Conservation (phyloP, 2,113 vertebrate species). For the Lepidiolamprologus cunningtoni region DNA sequence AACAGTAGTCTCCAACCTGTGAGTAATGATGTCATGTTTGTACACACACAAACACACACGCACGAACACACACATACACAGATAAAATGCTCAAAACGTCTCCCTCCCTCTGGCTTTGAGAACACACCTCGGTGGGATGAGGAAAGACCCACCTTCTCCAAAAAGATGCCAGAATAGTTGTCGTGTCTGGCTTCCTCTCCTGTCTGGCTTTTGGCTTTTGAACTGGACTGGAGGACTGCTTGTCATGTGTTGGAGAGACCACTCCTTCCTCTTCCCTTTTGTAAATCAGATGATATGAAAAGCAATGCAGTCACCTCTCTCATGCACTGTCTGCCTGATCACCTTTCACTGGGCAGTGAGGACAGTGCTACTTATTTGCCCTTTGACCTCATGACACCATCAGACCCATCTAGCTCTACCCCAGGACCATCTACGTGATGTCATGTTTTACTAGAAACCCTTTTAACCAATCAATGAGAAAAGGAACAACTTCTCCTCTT, state of each 20-base stretch:
- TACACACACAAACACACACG: conserved; percentile 49
- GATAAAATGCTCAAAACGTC: conserved; percentile 58
- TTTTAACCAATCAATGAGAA: conserved; percentile 57
- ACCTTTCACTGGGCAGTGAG: conserved; percentile 47
- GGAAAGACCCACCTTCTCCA: conserved; percentile 27
- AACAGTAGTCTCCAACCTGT: conserved; percentile 68
- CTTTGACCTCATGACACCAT: conserved; percentile 62
- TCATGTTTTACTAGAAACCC: conserved; percentile 62
- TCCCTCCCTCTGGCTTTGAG: conserved; percentile 70
- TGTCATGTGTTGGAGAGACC: conserved; percentile 39
- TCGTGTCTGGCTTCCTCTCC: conserved; percentile 36
- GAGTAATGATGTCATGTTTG: conserved; percentile 81
- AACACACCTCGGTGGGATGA: conserved; percentile 34
- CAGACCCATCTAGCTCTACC: conserved; percentile 65
- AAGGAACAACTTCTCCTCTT: conserved; percentile 39
- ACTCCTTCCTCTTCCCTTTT: conserved; percentile 55
- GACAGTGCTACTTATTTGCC: conserved; percentile 54
- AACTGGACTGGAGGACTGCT: conserved; percentile 54
- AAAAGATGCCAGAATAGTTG: conserved; percentile 36
- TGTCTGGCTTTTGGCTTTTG: conserved; percentile 48
- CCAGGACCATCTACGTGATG: conserved; percentile 59
- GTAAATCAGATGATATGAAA: conserved; percentile 64
- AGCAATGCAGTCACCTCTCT: conserved; percentile 63
- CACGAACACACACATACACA: conserved; percentile 18
- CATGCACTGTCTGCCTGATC: conserved; percentile 39